Conservation (phyloP, 92 coral and sea anemone species). For the Epizoanthus scotinus region DNA sequence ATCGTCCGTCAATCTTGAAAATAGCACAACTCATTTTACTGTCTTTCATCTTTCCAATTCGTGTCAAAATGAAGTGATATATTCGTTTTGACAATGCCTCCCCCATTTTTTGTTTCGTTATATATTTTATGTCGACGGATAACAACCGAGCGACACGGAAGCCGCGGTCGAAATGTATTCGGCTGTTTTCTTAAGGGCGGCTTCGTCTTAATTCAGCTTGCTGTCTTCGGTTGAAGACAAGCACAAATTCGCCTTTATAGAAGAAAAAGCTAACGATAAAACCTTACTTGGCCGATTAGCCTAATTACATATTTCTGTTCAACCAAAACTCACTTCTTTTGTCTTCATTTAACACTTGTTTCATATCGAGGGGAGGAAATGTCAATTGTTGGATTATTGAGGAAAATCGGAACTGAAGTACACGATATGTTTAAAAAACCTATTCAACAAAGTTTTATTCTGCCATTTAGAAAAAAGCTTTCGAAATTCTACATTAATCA, state of each 20-base stretch:
- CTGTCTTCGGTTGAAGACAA: constrained; percentile 12
- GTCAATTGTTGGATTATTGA: constrained; percentile 32
- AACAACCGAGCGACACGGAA: constrained; percentile 42
- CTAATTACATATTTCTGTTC: constrained; percentile 36
- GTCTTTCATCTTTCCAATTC: neutral
- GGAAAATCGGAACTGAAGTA: constrained; percentile 12
- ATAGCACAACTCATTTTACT: neutral
- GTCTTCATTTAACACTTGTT: constrained; percentile 31
- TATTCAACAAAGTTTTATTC: constrained; percentile 10
- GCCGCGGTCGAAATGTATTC: constrained; percentile 17
- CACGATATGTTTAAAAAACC: constrained; percentile 9
- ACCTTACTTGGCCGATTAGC: constrained; percentile 23
- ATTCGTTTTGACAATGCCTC: constrained; percentile 25
- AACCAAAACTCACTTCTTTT: constrained; percentile 33
- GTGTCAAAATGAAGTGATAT: constrained; percentile 15
- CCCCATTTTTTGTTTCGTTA: constrained; percentile 16
- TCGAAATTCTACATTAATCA: constrained; percentile 27
- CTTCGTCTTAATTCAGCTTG: constrained; percentile 29
- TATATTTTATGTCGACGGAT: constrained; percentile 6
- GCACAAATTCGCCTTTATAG: constrained; percentile 1
- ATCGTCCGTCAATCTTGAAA: neutral
- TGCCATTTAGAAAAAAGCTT: constrained; percentile 10
- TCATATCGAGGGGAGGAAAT: constrained; percentile 18
- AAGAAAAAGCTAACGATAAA: constrained; percentile 3
- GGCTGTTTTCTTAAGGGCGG: constrained; percentile 41